Conservation (phyloP, 2,797 vertebrate species). For the Neosalanx taihuensis region DNA sequence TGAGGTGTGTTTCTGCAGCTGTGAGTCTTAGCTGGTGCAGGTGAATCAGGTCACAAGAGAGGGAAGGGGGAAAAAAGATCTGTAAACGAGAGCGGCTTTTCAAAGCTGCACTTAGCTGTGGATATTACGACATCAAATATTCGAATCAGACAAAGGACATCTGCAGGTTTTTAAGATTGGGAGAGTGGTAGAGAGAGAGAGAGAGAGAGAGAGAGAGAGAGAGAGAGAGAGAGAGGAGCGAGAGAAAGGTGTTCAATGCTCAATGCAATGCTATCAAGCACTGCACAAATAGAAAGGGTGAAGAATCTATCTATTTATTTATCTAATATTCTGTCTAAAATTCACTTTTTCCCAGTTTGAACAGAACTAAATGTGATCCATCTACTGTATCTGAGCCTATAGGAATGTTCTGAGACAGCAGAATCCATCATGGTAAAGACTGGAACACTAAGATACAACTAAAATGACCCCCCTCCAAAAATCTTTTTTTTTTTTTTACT, state of each 20-base stretch:
- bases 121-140: constrained; percentile 12
- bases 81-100: constrained; percentile 7
- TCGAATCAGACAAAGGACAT: constrained; percentile 16
- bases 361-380: no score
- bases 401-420: no score
- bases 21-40: not conserved
- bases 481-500: no score
- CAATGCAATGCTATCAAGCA: no score
- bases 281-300: no score
- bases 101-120: constrained; percentile 10
- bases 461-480: no score
- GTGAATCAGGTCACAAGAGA: not conserved
- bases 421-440: no score
- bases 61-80: not conserved
- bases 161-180: constrained; percentile 13
- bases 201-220: constrained; percentile 10
- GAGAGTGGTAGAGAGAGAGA: not conserved
- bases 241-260: not conserved
- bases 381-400: no score
- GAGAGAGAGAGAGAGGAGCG: not conserved
- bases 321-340: no score
- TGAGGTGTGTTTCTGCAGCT: not conserved
- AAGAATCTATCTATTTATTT: no score
- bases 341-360: no score
- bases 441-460: no score